These are phyloP conservation scores for Thunnus maccoyii DNA, from an alignment of 2,113 vertebrate species.

Conservation along the genomic window DNA sequence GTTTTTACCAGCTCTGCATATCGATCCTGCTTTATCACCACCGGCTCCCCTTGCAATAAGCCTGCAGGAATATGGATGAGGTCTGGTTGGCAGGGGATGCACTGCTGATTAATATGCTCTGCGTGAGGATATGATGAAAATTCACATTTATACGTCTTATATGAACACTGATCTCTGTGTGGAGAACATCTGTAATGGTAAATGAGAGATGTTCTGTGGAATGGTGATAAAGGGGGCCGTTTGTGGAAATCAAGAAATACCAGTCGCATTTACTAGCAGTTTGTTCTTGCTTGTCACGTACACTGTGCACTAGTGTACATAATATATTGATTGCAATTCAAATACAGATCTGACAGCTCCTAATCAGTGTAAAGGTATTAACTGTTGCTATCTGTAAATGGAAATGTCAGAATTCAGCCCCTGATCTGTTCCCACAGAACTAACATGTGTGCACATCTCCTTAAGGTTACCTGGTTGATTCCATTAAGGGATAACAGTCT, in stretches of 20 bases:
- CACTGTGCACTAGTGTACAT: slow-evolving; percentile 59
- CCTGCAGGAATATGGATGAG: slow-evolving; percentile 81
- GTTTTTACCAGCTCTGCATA: slow-evolving; percentile 82
- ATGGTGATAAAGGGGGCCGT: slow-evolving; percentile 63
- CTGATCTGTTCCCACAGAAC: slow-evolving; percentile 37
- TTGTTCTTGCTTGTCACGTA: slow-evolving; percentile 57
- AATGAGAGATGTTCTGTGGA: slow-evolving; percentile 52
- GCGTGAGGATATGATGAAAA: slow-evolving; percentile 74
- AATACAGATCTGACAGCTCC: slow-evolving; percentile 80
- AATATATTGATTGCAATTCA: slow-evolving; percentile 80
- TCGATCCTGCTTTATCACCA: slow-evolving; percentile 81
- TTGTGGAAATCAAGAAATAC: slow-evolving; percentile 56
- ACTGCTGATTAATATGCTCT: slow-evolving; percentile 36
- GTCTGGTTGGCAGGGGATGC: slow-evolving; percentile 72
- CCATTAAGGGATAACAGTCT: slow-evolving; percentile 21
- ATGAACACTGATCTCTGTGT: slow-evolving; percentile 71
- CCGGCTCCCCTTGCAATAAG: slow-evolving; percentile 71
- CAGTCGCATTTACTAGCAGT: slow-evolving; percentile 40
- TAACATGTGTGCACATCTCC: slow-evolving; percentile 13
- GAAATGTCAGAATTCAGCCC: slow-evolving; percentile 72
- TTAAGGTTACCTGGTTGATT: slow-evolving; percentile 27
- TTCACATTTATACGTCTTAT: slow-evolving; percentile 65
- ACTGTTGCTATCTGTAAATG: slow-evolving; percentile 82
- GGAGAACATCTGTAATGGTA: slow-evolving; percentile 54
- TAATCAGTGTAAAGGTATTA: slow-evolving; percentile 81